These are phyloP conservation scores for Hofmannophila pseudospretella DNA, from an alignment of 2,888 invertebrate species.

Conservation along the genomic window DNA sequence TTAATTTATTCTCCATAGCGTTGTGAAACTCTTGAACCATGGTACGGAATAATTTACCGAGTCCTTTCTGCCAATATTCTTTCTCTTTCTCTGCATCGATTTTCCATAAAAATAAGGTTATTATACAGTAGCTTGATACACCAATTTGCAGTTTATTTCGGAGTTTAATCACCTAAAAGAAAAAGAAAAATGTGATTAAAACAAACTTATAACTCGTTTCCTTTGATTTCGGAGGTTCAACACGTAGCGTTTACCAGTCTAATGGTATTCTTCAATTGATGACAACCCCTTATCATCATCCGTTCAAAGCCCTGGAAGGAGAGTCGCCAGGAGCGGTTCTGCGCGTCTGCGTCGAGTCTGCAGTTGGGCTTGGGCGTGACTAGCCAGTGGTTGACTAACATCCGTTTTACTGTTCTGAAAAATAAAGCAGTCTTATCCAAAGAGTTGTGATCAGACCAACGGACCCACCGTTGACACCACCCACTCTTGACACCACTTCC, in stretches of 20 bases:
- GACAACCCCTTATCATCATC: slow-evolving; percentile 60
- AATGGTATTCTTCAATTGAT: slow-evolving; percentile 60
- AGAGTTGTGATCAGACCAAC: too few species aligned
- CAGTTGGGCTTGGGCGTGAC: slow-evolving; percentile 74
- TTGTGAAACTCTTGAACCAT: slow-evolving; percentile 51
- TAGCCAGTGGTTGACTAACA: slow-evolving; percentile 42
- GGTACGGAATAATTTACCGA: slow-evolving; percentile 40
- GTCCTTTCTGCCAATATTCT: slow-evolving; percentile 49
- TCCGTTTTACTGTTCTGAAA: too few species aligned
- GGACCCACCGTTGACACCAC: too few species aligned
- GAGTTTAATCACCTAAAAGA: slow-evolving; percentile 66
- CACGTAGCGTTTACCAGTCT: slow-evolving; percentile 51
- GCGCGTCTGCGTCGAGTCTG: slow-evolving; percentile 22
- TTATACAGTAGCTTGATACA: slow-evolving; percentile 78
- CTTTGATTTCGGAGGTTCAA: too few species aligned
- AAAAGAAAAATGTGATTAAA: too few species aligned
- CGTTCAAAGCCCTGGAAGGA: slow-evolving; percentile 77
- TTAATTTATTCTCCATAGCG: slow-evolving; percentile 40
- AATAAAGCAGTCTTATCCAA: too few species aligned
- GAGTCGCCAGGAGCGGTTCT: slow-evolving; percentile 71
- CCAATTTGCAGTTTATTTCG: slow-evolving; percentile 59
- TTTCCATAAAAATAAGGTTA: slow-evolving; percentile 73
- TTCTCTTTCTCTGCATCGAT: slow-evolving; percentile 38
- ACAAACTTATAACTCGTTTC: too few species aligned
- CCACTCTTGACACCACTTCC: too few species aligned